Conservation (phyloP, 2,888 invertebrate species). For the Agonum fuliginosum region DNA sequence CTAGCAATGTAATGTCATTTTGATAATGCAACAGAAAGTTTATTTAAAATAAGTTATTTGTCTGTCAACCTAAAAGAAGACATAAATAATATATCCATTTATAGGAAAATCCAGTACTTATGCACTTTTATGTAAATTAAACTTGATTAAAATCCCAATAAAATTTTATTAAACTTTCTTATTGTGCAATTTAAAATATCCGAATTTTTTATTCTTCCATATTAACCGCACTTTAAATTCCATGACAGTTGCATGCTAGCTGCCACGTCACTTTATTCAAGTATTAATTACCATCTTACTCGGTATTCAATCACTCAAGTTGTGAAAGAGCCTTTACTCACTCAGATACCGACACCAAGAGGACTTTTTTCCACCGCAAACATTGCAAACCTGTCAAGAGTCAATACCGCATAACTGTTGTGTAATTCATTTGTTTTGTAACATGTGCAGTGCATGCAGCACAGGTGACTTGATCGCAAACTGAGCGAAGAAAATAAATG, state of each 20-base stretch:
- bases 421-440: neutral
- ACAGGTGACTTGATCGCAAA: constrained; percentile 13
- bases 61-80: no score
- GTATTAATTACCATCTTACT: constrained; percentile 12
- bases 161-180: neutral
- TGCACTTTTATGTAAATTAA: neutral
- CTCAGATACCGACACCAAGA: constrained; percentile 1
- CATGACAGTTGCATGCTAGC: no score
- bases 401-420: neutral
- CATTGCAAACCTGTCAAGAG: neutral
- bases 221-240: neutral
- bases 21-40: no score
- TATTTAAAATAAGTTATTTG: no score
- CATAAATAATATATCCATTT: no score
- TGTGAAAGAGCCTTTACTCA: neutral
- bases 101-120: no score
- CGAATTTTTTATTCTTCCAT: neutral
- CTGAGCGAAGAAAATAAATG: neutral
- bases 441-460: no score
- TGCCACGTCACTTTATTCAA: constrained; percentile 1
- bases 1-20: no score
- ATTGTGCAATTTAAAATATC: neutral
- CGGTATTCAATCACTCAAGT: constrained; percentile 16
- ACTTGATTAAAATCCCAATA: no score
- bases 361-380: neutral